phyloP scores from a whole-genome alignment of 2,797 vertebrate species.

The Silurus lanzhouensis region DNA sequence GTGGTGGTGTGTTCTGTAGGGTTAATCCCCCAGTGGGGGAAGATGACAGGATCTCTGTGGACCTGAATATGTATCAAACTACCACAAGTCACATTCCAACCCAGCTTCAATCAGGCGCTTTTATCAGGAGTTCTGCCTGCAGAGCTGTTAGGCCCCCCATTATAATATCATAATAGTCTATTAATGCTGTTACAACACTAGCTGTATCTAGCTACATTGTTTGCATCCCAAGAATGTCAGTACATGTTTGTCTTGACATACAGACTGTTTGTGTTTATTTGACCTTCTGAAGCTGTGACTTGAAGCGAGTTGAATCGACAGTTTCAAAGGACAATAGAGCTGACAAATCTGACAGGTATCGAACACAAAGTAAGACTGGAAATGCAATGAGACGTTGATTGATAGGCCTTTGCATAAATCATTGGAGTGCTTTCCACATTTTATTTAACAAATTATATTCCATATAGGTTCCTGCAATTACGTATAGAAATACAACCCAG shows the following conservation, averaged over 20 bases:
- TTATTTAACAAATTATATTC: not conserved
- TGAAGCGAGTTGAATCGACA: conserved; percentile 18
- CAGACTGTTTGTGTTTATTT: conserved; percentile 35
- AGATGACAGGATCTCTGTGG: conserved; percentile 38
- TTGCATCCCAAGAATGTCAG: conserved; percentile 31
- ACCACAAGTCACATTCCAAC: conserved; percentile 43
- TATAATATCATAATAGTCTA: conserved; percentile 25
- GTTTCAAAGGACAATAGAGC: conserved; percentile 18
- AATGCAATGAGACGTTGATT: conserved; percentile 37
- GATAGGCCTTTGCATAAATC: conserved; percentile 31
- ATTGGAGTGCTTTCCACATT: conserved; percentile 7
- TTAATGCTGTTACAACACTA: conserved; percentile 9
- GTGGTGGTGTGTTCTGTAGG: conserved; percentile 21
- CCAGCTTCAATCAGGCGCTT: conserved; percentile 15
- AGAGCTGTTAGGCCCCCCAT: conserved; percentile 14
- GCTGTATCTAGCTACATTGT: conserved; percentile 22
- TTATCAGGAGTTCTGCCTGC: conserved; percentile 28
- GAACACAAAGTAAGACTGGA: conserved; percentile 26
- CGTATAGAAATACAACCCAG: not conserved
- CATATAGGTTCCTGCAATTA: not conserved
- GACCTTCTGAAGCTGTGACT: conserved; percentile 33
- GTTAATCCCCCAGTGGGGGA: conserved; percentile 21
- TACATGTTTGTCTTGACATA: conserved; percentile 34
- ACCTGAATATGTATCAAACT: conserved; percentile 25
- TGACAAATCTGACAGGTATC: conserved; percentile 39